Conservation (phyloP, 2,888 invertebrate species). For the Capitulum mitella region DNA sequence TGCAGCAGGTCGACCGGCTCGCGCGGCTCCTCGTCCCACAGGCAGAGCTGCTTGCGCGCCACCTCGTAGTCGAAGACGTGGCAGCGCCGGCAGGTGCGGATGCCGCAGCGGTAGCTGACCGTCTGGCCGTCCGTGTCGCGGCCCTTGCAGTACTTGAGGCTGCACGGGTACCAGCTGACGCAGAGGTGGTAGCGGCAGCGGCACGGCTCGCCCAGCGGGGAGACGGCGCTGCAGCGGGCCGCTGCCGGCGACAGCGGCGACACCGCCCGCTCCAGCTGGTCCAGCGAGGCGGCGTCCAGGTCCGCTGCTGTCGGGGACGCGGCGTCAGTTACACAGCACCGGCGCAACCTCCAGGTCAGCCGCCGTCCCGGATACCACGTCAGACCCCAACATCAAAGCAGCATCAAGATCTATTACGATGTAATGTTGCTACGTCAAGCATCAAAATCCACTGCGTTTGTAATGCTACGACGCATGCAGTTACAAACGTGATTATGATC, state of each 20-base stretch:
- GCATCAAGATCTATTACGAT: too few species aligned
- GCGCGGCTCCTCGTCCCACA: slow-evolving; percentile 40
- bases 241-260: slow-evolving; percentile 59
- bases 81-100: slow-evolving; percentile 88
- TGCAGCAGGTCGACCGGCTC: background rate
- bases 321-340: too few species aligned
- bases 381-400: too few species aligned
- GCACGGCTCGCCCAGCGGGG: slow-evolving; percentile 39
- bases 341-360: too few species aligned
- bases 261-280: slow-evolving; percentile 49
- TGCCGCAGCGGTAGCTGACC: slow-evolving; percentile 78
- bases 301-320: background rate
- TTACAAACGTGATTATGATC: too few species aligned
- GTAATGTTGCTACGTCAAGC: too few species aligned
- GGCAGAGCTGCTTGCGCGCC: slow-evolving; percentile 69
- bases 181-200: slow-evolving; percentile 56
- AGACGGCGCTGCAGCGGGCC: slow-evolving; percentile 42
- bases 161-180: slow-evolving; percentile 94
- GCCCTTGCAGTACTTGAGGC: slow-evolving; percentile 86
- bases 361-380: too few species aligned
- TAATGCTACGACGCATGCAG: too few species aligned
- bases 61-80: slow-evolving; percentile 80
- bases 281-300: background rate
- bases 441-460: too few species aligned
- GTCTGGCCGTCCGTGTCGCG: slow-evolving; percentile 60